Conservation (phyloP, 2,113 vertebrate species). For the Motacilla alba region DNA sequence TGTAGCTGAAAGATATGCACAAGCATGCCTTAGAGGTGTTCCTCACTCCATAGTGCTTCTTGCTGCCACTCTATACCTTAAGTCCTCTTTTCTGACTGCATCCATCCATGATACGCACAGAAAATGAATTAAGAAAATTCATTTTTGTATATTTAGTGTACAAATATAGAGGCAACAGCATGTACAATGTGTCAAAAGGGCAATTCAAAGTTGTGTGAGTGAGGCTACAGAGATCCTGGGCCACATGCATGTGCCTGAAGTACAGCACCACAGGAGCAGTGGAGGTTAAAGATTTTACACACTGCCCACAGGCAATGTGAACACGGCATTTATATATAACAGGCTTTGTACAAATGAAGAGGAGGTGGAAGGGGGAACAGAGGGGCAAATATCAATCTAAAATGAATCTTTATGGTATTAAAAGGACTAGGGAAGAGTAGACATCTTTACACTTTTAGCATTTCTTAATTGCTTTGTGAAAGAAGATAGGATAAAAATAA, state of each 20-base stretch:
- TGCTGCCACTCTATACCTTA: not conserved
- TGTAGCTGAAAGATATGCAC: not conserved
- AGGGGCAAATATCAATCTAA: not conserved
- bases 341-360: not conserved
- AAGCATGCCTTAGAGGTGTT: not conserved
- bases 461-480: not conserved
- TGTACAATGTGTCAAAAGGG: not conserved
- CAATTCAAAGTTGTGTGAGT: not conserved
- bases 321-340: not conserved
- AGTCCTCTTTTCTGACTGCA: not conserved
- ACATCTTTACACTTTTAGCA: not conserved
- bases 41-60: not conserved
- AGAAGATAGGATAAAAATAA: not conserved
- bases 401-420: not conserved
- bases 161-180: not conserved
- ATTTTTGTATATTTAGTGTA: not conserved
- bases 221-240: not conserved
- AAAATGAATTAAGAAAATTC: not conserved
- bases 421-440: not conserved
- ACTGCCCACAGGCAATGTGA: not conserved
- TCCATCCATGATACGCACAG: not conserved
- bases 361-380: not conserved
- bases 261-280: not conserved
- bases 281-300: not conserved
- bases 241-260: not conserved